Evolutionary conservation across 2,113 vertebrate genomes (phyloP).

Genomic region (Toxotes chatareus): DNA sequence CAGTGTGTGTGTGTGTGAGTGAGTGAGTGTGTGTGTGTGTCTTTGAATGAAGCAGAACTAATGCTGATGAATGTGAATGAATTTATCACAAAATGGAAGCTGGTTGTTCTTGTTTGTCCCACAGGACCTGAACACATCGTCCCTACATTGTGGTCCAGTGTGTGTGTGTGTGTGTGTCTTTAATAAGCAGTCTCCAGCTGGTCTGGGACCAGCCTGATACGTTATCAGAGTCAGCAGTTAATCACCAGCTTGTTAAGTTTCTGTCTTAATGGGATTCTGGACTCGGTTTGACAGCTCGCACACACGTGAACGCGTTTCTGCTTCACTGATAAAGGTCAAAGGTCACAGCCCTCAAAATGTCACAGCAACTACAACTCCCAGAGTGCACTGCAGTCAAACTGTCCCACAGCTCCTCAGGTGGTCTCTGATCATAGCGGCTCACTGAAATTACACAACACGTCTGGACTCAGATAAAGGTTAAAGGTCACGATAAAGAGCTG

Average conservation of each 20-base stretch:
- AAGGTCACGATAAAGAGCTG: no score
- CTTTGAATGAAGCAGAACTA: background rate
- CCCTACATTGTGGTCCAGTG: background rate
- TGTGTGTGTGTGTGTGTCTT: conserved; percentile 2
- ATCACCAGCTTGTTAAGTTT: conserved; percentile 51
- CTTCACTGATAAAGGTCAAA: conserved; percentile 15
- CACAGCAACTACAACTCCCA: background rate
- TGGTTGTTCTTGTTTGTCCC: conserved; percentile 19
- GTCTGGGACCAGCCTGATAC: conserved; percentile 34
- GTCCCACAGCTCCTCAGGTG: no score
- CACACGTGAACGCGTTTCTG: background rate
- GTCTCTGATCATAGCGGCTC: no score
- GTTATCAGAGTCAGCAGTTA: conserved; percentile 42
- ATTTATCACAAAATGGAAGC: conserved; percentile 24
- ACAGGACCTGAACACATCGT: conserved; percentile 12
- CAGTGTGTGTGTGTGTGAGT: background rate
- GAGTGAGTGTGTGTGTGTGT: conserved; percentile 12
- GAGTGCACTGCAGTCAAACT: background rate
- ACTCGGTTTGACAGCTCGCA: conserved; percentile 9
- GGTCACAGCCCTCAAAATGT: background rate
- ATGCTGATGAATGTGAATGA: conserved; percentile 17
- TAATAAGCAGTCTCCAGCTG: conserved; percentile 20
- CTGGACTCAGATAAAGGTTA: no score
- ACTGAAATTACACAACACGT: no score
- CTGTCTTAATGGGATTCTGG: conserved; percentile 43